These are phyloP conservation scores for Lytechinus pictus DNA, from an alignment of 35 echinoderm and acorn worm species.

Conservation along the genomic window DNA sequence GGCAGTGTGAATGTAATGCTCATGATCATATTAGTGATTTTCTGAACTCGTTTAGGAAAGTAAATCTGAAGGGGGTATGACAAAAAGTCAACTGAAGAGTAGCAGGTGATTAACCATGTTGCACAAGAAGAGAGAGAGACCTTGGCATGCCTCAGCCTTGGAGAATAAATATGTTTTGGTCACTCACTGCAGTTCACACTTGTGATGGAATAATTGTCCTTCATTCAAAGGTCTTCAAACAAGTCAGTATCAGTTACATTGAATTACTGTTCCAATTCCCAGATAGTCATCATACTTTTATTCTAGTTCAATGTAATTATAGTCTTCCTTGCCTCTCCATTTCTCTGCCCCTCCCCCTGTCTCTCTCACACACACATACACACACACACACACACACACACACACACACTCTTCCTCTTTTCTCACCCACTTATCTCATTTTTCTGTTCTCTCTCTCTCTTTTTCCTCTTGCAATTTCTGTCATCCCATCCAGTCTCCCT, in stretches of 20 bases:
- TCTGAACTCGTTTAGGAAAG: no score
- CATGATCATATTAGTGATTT: no score
- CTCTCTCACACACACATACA: background rate
- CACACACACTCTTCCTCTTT: no score
- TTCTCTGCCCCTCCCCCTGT: background rate
- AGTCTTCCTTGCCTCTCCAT: background rate
- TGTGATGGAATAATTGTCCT: background rate
- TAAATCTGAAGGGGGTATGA: no score
- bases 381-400: no score
- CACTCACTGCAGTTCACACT: slow-evolving; percentile 9
- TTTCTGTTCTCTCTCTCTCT: background rate
- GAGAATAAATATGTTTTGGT: background rate
- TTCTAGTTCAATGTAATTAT: background rate
- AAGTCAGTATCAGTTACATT: background rate
- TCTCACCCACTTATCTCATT: no score
- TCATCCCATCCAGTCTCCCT: background rate
- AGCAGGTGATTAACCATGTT: no score
- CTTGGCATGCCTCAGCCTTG: background rate
- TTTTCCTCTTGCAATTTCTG: background rate
- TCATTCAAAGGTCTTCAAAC: background rate
- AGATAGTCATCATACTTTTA: background rate
- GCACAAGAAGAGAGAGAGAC: no score
- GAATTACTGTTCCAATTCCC: background rate
- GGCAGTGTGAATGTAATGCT: no score
- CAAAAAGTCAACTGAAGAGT: no score